A percentile compares a stretch with the other conserved stretches of the same genome.
Conservation (phyloP, 2,113 vertebrate species). For the Leucosticte australis region DNA sequence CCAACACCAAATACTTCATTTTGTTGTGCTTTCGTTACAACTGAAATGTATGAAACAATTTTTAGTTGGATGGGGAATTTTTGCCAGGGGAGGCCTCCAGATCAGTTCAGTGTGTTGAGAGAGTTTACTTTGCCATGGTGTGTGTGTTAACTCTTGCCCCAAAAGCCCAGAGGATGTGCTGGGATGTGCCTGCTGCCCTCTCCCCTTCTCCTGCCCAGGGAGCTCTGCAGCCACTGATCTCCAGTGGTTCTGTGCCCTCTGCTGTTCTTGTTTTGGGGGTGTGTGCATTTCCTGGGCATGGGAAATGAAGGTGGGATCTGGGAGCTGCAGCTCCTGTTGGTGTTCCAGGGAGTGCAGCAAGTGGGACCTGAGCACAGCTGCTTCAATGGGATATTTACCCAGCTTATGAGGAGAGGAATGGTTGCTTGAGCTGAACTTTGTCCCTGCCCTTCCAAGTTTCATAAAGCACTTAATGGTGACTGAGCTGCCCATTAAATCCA, state of each 20-base stretch:
- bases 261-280: not conserved
- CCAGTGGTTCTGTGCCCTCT: not conserved
- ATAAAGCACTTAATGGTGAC: not conserved
- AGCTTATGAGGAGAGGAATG: not conserved
- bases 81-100: not conserved
- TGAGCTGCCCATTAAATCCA: not conserved
- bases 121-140: not conserved
- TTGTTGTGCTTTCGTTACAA: not conserved
- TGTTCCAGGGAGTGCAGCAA: not conserved
- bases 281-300: not conserved
- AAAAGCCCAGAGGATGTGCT: accelerated
- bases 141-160: accelerated
- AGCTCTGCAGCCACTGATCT: not conserved
- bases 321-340: not conserved
- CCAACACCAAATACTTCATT: accelerated
- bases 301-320: not conserved
- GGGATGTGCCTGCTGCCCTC: not conserved
- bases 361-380: not conserved
- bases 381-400: not conserved
- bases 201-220: accelerated
- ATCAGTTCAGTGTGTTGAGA: not conserved
- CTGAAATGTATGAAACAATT: not conserved
- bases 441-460: not conserved
- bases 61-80: not conserved
- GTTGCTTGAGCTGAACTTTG: not conserved